Evolutionary conservation across 2,113 vertebrate species (phyloP).

Genomic region (Sylvietta virens): DNA sequence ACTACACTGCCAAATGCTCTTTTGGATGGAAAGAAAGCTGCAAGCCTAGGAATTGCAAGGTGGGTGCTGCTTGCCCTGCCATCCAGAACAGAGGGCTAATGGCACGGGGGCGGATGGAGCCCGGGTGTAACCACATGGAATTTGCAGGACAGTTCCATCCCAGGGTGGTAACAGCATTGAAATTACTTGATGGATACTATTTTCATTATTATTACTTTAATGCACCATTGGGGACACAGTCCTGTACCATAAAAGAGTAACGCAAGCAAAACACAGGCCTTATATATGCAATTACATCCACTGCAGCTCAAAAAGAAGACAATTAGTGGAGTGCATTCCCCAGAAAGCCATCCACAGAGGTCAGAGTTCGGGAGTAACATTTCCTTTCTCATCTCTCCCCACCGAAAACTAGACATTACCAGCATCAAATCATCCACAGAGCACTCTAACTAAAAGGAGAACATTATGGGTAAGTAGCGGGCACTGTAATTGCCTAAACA

Average conservation of each 20-base stretch:
- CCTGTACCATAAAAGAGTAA: slow-evolving; percentile 1
- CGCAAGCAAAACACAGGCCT: neutral
- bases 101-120: rapidly evolving
- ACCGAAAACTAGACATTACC: slow-evolving; percentile 36
- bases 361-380: slow-evolving; percentile 16
- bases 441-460: slow-evolving; percentile 31
- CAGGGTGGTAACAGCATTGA: neutral
- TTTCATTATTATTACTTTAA: slow-evolving; percentile 46
- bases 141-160: neutral
- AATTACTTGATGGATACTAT: slow-evolving; percentile 40
- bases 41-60: neutral
- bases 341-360: slow-evolving; percentile 7
- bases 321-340: slow-evolving; percentile 31
- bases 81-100: neutral
- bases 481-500: slow-evolving; percentile 35
- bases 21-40: neutral
- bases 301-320: slow-evolving; percentile 16
- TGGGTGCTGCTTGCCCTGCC: neutral
- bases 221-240: neutral
- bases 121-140: neutral
- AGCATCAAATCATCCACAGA: slow-evolving; percentile 12
- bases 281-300: slow-evolving; percentile 21
- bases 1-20: neutral
- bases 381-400: slow-evolving; percentile 30
- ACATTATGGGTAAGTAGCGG: slow-evolving; percentile 42